Percentiles rank a stretch among this genome's conserved stretches.
phyloP scores from a whole-genome alignment of 2,888 invertebrate genomes.

The Metalampra italica region DNA sequence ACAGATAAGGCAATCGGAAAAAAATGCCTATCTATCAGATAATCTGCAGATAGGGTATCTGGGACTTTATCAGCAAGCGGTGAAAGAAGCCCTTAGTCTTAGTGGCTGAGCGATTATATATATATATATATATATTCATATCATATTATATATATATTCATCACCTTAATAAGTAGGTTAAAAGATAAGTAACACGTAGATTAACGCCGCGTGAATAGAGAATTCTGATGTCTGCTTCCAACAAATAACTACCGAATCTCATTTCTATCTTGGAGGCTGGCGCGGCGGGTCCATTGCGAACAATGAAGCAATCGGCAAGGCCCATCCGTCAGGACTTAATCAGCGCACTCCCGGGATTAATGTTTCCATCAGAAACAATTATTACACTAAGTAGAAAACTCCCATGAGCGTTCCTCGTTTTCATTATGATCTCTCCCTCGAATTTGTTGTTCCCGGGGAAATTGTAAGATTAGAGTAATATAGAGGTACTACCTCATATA shows the following conservation, averaged over 20 bases:
- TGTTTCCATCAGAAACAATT: slow-evolving; percentile 34
- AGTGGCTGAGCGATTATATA: too few relatives aligned
- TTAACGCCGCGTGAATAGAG: too few relatives aligned
- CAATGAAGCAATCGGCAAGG: slow-evolving; percentile 18
- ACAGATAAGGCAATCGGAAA: too few relatives aligned
- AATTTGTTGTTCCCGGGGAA: neutral
- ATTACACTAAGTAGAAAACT: slow-evolving; percentile 12
- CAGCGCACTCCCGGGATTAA: slow-evolving; percentile 30
- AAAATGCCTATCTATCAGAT: too few relatives aligned
- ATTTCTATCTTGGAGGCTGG: neutral
- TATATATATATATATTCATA: too few relatives aligned
- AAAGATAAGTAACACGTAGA: too few relatives aligned
- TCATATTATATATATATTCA: too few relatives aligned
- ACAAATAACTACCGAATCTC: neutral
- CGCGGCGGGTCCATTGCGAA: neutral
- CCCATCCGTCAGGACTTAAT: slow-evolving; percentile 32
- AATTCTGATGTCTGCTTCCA: neutral
- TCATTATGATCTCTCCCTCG: neutral
- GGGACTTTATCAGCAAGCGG: too few relatives aligned
- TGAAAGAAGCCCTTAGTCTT: too few relatives aligned
- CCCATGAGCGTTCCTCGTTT: neutral
- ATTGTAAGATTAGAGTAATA: neutral
- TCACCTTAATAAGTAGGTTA: too few relatives aligned
- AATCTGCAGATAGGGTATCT: too few relatives aligned
- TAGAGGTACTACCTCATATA: neutral